A percentile compares a stretch with the other conserved stretches of the same genome.
These are phyloP conservation scores for Channa striata DNA, from an alignment of 2,797 vertebrate genomes.

Conservation along the genomic window DNA sequence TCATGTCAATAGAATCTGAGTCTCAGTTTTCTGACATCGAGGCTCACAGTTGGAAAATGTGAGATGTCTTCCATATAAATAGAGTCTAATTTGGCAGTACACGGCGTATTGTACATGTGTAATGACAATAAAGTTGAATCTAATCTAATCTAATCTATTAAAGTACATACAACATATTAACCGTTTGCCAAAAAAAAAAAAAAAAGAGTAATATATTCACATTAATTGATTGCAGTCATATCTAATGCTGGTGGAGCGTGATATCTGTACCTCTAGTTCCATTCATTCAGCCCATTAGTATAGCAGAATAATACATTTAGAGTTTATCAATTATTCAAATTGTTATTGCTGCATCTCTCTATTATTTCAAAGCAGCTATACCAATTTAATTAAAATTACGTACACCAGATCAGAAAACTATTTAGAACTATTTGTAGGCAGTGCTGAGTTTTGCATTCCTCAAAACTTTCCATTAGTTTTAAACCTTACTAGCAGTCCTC, in stretches of 20 bases:
- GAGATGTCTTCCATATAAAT: neutral
- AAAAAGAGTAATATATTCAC: neutral
- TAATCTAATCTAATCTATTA: too few relatives aligned
- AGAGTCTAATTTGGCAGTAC: too few relatives aligned
- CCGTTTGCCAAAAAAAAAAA: too few relatives aligned
- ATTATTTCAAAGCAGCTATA: conserved; percentile 8
- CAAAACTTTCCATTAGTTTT: conserved; percentile 21
- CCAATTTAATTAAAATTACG: conserved; percentile 4
- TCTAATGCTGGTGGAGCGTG: neutral
- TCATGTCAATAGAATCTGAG: too few relatives aligned
- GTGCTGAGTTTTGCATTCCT: neutral
- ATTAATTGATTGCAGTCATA: neutral
- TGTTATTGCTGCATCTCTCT: neutral
- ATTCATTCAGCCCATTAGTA: conserved; percentile 8
- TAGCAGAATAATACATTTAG: conserved; percentile 9
- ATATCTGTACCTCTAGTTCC: neutral
- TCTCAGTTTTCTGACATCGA: neutral
- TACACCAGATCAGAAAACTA: neutral
- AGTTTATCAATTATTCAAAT: conserved; percentile 19
- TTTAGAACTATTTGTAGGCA: conserved; percentile 18
- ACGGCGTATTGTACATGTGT: too few relatives aligned
- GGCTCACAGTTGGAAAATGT: neutral
- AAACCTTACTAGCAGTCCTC: conserved; percentile 31
- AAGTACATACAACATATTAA: too few relatives aligned
- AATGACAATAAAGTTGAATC: too few relatives aligned